These are phyloP conservation scores for Brachystomella parvula DNA, from an alignment of 1,140 invertebrate genomes.

Conservation along the genomic window DNA sequence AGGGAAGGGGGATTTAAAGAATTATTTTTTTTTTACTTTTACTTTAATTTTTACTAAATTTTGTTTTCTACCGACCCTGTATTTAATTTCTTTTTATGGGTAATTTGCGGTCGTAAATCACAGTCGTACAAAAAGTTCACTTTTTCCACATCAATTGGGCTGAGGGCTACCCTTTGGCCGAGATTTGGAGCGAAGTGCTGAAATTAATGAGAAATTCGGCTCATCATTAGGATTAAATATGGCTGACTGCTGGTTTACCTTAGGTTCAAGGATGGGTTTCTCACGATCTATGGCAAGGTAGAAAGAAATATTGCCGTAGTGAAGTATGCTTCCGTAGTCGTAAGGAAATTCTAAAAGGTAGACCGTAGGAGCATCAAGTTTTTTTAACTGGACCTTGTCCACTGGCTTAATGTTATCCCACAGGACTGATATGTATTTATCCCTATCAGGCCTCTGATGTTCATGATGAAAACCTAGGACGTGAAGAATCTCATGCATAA, in stretches of 20 bases:
- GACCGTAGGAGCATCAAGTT: not conserved
- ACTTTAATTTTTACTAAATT: too few relatives aligned
- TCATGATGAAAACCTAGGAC: conserved; percentile 35
- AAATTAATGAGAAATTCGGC: not conserved
- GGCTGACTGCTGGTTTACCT: too few relatives aligned
- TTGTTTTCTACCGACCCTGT: too few relatives aligned
- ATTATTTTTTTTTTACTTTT: too few relatives aligned
- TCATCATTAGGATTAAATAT: too few relatives aligned
- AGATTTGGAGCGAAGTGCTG: conserved; percentile 39
- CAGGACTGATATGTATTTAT: conserved; percentile 25
- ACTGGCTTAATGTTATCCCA: conserved; percentile 22
- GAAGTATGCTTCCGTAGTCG: conserved; percentile 40
- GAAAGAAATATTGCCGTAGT: conserved; percentile 47
- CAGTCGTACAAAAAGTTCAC: conserved; percentile 21
- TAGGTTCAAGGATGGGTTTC: conserved; percentile 7
- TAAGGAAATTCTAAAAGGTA: conserved; percentile 23
- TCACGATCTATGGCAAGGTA: conserved; percentile 18
- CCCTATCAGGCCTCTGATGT: conserved; percentile 32
- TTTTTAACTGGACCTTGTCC: conserved; percentile 5
- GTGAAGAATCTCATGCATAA: conserved; percentile 32
- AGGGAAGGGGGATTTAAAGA: too few relatives aligned
- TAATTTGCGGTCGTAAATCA: not conserved
- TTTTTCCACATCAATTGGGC: conserved; percentile 56
- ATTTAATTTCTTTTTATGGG: too few relatives aligned
- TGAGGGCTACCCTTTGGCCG: conserved; percentile 58